Evolutionary conservation across 2,888 invertebrate species (phyloP).

Genomic region (Loripinus fragilis): DNA sequence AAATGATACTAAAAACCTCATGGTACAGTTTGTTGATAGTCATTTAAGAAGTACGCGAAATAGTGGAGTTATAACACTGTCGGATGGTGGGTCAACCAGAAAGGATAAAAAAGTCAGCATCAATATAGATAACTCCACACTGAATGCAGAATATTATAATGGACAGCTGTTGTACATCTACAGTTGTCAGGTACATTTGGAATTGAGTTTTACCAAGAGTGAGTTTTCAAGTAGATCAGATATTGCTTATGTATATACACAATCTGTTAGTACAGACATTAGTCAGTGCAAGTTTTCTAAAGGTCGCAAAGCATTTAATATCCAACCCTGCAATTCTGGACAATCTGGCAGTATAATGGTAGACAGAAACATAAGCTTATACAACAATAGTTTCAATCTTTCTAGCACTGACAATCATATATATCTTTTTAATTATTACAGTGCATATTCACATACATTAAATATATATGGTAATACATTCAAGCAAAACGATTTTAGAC

Average conservation of each 20-base stretch:
- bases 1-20: not conserved
- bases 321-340: conserved; percentile 25
- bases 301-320: not conserved
- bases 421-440: not conserved
- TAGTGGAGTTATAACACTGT: not conserved
- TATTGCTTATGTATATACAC: not conserved
- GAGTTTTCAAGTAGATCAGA: not conserved
- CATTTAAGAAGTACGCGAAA: not conserved
- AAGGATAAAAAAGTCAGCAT: not conserved
- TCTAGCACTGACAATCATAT: not conserved
- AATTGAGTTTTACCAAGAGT: not conserved
- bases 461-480: not conserved
- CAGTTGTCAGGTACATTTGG: not conserved
- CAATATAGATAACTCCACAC: not conserved
- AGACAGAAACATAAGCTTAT: conserved; percentile 3
- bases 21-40: not conserved
- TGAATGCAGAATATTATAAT: not conserved
- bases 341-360: not conserved
- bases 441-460: not conserved
- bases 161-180: not conserved
- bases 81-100: not conserved
- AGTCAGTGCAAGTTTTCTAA: not conserved
- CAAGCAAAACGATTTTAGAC: not conserved
- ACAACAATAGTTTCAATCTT: conserved; percentile 25
- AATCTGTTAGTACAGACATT: not conserved